Evolutionary conservation across 2,797 vertebrate genomes (phyloP), one percentile per base, ranked within the genome.

Genomic region (Benthosema pterotum): DNA sequence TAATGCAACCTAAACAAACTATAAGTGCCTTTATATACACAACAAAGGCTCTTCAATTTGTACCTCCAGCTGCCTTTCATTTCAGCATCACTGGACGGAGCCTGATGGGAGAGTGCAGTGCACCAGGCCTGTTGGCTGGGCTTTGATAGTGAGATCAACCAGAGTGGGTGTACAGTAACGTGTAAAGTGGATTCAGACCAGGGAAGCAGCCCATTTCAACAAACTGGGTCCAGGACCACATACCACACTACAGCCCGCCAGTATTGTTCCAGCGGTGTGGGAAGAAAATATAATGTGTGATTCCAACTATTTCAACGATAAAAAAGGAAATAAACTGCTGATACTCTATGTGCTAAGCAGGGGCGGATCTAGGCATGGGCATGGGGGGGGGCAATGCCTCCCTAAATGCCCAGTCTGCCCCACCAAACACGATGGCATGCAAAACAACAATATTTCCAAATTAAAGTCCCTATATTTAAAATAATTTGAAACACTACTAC

Each of bases 281-380:
- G 82, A 77, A 71, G 82, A 77, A 71, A 84, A 82, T 82, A 71
- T 76, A 25, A 83, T 67, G 56, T 58, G 67, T 68, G 62, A 68
- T 60, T 11, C 56, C 61, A 71, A 56, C 22, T 52, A 74, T 74
- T n/a, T 75, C 69, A 86, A 87, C 79, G 87, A 90, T 87, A 76
- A 85, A 76, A 85, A 52, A 72, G 82, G 77, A 90, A 87, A 85
- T 75, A 75, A 77, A 87, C 50, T 19, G 74, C 77, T 83, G 75
- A 69, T 74, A 63, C 52, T n/a, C n/a, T n/a, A n/a, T n/a, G n/a
- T n/a, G n/a, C n/a, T n/a, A n/a, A n/a, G n/a, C n/a, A n/a, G n/a
- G n/a, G n/a, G n/a, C n/a, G n/a, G n/a, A n/a, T n/a, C n/a, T n/a
- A n/a, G n/a, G n/a, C n/a, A n/a, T n/a, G n/a, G n/a, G n/a, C n/a